Evolutionary conservation across 2,888 invertebrate genomes (phyloP), one percentile per base, ranked within the genome.

Genomic region (Andrena chrysosceles): DNA sequence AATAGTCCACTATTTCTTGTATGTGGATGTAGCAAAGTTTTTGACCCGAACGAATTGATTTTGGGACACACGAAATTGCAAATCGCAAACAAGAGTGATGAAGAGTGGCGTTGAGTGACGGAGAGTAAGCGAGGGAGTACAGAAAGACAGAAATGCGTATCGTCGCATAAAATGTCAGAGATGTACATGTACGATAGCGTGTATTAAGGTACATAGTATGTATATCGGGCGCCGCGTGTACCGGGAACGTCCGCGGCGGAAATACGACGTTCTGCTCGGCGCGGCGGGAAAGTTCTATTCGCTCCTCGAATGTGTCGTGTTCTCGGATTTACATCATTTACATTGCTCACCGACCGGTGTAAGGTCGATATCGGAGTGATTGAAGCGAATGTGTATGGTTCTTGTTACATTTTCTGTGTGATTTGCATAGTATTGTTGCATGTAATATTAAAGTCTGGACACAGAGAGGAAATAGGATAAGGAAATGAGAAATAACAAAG

Each of bases 391-490:
- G 77, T 63, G 31, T 74, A 29, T 59, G 29, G 2, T 42, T 42
- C 16, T 56, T 74, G 29, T 68, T 63, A 72, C 62, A 49, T 83
- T 49, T 74, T 72, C 71, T 59, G 63, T 48, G 81, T 81, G 49
- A 74, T 82, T 86, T 74, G 83, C 82, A 80, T 87, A 85, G 77
- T 78, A 85, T 86, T 91, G 83, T 89, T 92, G 92, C 92, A 93
- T 92, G 90, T 90, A 87, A 90, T 85, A 88, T 87, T 88, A 26
- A 76, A 82, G 54, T 92, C 89, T 92, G 93, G 92, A 93, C 92
- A 91, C 92, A 93, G 93, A 93, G 93, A 92, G 93, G 92, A 90
- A 89, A 85, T 90, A 85, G 83, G 77, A 68, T 20, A 56, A 26
- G 48, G 62, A 73, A 48, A 35, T 33, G 20, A 73, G 54, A 56